A percentile compares a stretch with the other conserved stretches of the same genome.
Evolutionary conservation across 2,797 vertebrate species (phyloP).

Genomic region (Phrynocephalus guinanensis): DNA sequence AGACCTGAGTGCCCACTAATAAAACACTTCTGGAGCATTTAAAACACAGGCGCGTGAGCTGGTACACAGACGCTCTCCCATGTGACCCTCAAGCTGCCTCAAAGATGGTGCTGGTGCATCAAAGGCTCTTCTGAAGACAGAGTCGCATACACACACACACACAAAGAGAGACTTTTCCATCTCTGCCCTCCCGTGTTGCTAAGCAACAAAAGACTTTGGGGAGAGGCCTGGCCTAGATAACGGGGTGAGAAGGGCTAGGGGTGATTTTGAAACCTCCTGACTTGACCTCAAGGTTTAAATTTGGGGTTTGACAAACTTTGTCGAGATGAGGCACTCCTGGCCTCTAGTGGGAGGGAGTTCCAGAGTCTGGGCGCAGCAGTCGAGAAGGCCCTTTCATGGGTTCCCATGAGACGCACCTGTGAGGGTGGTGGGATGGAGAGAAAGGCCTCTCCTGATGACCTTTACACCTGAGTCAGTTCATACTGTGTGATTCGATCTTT

Average conservation of each 20-base stretch:
- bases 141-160: too few relatives aligned
- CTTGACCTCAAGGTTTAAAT: too few relatives aligned
- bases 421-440: too few relatives aligned
- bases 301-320: too few relatives aligned
- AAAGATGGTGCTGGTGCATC: not conserved
- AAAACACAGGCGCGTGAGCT: fast-evolving
- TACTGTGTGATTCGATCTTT: too few relatives aligned
- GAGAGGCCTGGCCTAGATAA: not conserved
- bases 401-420: too few relatives aligned
- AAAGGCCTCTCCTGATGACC: too few relatives aligned
- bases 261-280: not conserved
- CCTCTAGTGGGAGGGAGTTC: too few relatives aligned
- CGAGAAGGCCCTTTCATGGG: too few relatives aligned
- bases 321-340: too few relatives aligned
- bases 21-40: not conserved
- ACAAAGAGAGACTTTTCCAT: not conserved
- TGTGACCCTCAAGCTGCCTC: not conserved
- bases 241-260: not conserved
- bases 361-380: too few relatives aligned
- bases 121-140: not conserved
- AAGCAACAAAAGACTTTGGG: constrained; percentile 24
- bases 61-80: not conserved
- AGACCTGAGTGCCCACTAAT: not conserved
- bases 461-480: too few relatives aligned
- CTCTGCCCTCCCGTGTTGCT: not conserved